Evolutionary conservation across 2,888 invertebrate species (phyloP), one percentile per base, ranked within the genome.

Genomic region (Kryphioiulus occultus): DNA sequence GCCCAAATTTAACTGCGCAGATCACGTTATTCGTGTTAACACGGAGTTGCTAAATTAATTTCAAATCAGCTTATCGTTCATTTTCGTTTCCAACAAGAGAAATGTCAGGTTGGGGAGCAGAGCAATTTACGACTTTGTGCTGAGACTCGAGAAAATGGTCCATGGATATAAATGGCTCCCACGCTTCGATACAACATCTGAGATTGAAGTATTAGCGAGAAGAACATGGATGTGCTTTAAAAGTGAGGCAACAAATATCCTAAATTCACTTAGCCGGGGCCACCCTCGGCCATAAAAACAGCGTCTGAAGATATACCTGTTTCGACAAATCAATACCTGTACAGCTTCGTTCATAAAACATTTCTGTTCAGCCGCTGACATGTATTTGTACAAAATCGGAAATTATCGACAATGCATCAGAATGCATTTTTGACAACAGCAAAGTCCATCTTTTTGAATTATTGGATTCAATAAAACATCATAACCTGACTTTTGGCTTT

Each of bases 41-140:
- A 85, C 35, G 85, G 22, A 85, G 35, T 22, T 85, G 85, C 85
- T 85, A 85, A 85, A 85, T 85, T 85, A 85, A 85, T 85, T 85
- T 85, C 32, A 42, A 35, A 85, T 85, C 85, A 39, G 42, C 85
- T 85, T 85, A 85, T 85, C 85, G 39, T 39, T 85, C 85, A 85
- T 85, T 85, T 85, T 85, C 85, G 9, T 85, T 85, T 39, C 26
- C 82, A 82, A 32, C 32, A 30, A 82, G 82, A 82, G 82, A 82
- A 82, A 82, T 30, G 82, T 82, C 82, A 82, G 82, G 82, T 82
- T 32, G 82, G 26, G 32, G 82, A 82, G 47, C 47, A 82, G 32
- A 30, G 82, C 26, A 82, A 82, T 82, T 82, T 82, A 82, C 32
- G 82, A 82, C 26, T 32, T 47, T 47, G 47, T 47, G 47, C 47